Conservation (phyloP, 1,140 invertebrate genomes). For the Megalonaias nervosa region DNA sequence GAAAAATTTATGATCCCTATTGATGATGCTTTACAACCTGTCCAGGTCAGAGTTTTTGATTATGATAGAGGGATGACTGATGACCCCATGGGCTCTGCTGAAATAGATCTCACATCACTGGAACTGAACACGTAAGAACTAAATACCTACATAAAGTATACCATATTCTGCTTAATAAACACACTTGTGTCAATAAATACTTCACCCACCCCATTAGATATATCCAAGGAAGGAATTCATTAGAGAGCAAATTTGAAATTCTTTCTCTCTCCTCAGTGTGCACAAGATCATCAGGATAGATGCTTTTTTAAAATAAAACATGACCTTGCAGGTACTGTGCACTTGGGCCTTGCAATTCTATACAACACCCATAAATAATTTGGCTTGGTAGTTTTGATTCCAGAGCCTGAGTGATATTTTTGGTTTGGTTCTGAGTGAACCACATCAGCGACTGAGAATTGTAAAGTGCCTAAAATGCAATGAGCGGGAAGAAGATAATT, state of each 20-base stretch:
- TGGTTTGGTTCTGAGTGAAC: no score
- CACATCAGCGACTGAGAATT: no score
- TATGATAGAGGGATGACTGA: conserved; percentile 98
- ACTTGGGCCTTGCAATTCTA: no score
- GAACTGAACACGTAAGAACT: conserved; percentile 82
- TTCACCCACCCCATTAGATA: background rate
- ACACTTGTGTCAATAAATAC: background rate
- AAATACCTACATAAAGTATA: background rate
- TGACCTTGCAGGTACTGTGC: no score
- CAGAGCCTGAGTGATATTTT: no score
- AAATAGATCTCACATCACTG: conserved; percentile 87
- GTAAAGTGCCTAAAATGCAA: no score
- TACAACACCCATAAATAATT: no score
- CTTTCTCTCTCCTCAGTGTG: background rate
- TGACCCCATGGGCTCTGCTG: conserved; percentile 96
- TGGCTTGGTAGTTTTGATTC: no score
- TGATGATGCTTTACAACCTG: conserved; percentile 75
- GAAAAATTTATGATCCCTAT: conserved; percentile 71
- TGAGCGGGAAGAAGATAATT: no score
- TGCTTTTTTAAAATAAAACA: no score
- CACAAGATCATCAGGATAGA: no score
- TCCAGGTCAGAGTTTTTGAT: conserved; percentile 96
- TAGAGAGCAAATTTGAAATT: background rate
- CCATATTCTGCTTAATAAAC: background rate
- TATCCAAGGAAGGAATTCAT: background rate